Base-by-base conservation (phyloP, 2,797 vertebrate genomes). In the Allobates femoralis region DNA sequence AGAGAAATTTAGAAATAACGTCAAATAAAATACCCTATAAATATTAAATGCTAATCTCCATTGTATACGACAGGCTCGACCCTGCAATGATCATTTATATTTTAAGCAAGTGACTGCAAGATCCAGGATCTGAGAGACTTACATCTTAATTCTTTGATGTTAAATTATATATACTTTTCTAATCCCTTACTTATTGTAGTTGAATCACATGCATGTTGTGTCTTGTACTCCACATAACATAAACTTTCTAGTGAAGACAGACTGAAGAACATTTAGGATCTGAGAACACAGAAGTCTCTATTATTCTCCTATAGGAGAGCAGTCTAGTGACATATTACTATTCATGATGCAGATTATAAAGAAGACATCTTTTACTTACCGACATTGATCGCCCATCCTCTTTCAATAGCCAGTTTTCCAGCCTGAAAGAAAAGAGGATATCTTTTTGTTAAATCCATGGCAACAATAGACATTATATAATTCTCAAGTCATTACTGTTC, bases 371-470 rank as follows among this genome's bases (percentile, higher is more conserved):
- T 86, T 51, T 60, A 96, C 97, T 96, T 91, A 98, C 98, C 98
- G n/a, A 99, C 93, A 3, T 99, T 99, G 91, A 99, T 96, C 19
- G 98, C 98, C 98, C 98, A 99, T 91, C 98, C 98, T 92, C 96
- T 93, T 19, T 99, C 98, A 87, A 99, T 88, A 28, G 98, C 97
- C 89, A 99, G 95, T 90, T 99, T 99, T 82, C 97, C 98, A 26
- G 98, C 98, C 98, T 99, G 86, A 28, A 83, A 90, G 28, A 62
- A 62, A 76, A 84, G n/a, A 18, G n/a, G 3, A 64, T 11, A 73
- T 15, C 62, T 18, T 30, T 18, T 19, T 14, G 23, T 26, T 46
- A 7, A 46, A 0, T 1, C 37, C 21, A 21, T 71, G 34, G 0
- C 41, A 11, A 11, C 37, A 41, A 3, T 3, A 30, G 60, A 28